Base-by-base conservation (phyloP, 2,888 invertebrate species). In the Pantelozetes paolii region DNA sequence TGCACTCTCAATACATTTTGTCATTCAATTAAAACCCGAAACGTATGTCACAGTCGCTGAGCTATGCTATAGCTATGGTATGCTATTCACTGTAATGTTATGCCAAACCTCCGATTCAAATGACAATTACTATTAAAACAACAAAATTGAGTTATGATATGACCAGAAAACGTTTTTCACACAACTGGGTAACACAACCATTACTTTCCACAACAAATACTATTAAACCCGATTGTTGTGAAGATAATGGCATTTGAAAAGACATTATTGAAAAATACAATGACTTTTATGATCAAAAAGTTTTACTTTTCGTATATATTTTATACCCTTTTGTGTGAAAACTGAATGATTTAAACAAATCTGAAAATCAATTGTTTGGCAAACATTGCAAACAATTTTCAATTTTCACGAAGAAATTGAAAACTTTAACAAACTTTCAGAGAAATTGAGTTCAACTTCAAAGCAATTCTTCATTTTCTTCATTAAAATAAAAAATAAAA, bases 131-230 rank as follows among this genome's bases (percentile, higher is more conserved):
- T 57, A 57, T 18, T 28, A 23, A 9, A 28, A 30, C 18, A 30
- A n/a, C n/a, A n/a, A n/a, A 54, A 54, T 54, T 26, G 13, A 30
- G 57, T 28, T 13, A 57, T 57, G 57, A 57, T 57, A 57, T 57
- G 57, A 57, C 57, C 57, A 57, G 57, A 57, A 57, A 45, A 57
- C 30, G 57, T 28, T 30, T 57, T 57, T 23, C 30, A 30, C 54
- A 23, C n/a, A n/a, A n/a, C n/a, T n/a, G n/a, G n/a, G n/a, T n/a
- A n/a, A n/a, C n/a, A n/a, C 28, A 28, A 2, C 2, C 30, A 57
- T 57, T 23, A 64, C 62, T 64, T 18, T 36, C 36, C 32, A 64
- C 32, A 64, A 32, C 18, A 59, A 59, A 32, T 36, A 64, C 36
- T 64, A 36, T 64, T 64, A 64, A 36, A 40, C 9, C 18, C 9